Evolutionary conservation across 1,140 invertebrate species (phyloP), one percentile per base, ranked within the genome.

Genomic region (Aradophagus sp.): DNA sequence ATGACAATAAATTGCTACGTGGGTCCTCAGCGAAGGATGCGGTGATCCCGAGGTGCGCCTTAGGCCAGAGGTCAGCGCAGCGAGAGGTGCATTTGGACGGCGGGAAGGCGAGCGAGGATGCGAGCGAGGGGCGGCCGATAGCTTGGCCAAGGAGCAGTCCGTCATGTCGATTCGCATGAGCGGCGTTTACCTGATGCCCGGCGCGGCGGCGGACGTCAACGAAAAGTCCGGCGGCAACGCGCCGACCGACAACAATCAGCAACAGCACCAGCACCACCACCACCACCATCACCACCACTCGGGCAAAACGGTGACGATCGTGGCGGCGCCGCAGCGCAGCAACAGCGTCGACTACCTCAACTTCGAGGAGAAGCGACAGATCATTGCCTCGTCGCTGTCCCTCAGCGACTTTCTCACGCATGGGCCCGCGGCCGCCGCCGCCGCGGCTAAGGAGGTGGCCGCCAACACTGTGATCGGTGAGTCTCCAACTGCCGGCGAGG

Each of bases 271-370:
- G 17, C 76, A 68, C n/a, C 82, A 84, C 10, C 79, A 85, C 19
- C 82, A 84, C 16, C 81, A n/a, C 13, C 81, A 82, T 36, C 84
- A 86, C 32, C 82, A 82, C 35, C 77, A 79, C 52, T 83, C 85
- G 73, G 81, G 83, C 42, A 89, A 89, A 65, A 89, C 88, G 20
- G 89, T 90, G 26, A 89, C 89, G 13, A 89, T 90, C 12, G 85
- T 88, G 5, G 89, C 90, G 10, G 78, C 74, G 7, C 90, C 91
- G 4, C 91, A 92, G 74, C 86, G 93, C 66, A 94, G 93, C 83
- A 93, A 91, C 79, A 94, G 93, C 73, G 88, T 95, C 86, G 94
- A 96, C 86, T 93, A 93, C 83, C 88, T 95, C 16, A 95, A 95
- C 84, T 96, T 95, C 79, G 93, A 95, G 82, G 94, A 96, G 86